Evolutionary conservation across 2,888 invertebrate species (phyloP), one percentile per base, ranked within the genome.

Genomic region (Drosophila basisetae): DNA sequence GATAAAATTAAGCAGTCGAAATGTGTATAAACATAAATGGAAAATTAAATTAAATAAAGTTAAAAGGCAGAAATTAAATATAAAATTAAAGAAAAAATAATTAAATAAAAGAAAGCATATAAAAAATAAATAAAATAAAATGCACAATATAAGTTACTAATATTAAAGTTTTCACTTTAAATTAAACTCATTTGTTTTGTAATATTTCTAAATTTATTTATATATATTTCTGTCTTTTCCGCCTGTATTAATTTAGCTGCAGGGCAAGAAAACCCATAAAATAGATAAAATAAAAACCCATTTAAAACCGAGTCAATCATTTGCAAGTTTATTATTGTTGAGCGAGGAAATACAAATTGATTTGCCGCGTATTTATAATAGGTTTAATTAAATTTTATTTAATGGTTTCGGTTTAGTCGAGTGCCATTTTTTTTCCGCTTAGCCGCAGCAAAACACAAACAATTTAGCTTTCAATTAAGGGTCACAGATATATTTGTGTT

Each of bases 401-500:
- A 75, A 69, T 50, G 31, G 18, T 28, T 41, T 18, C 49, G 55
- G 47, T 41, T 60, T 31, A n/a, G 18, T n/a, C 33, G 39, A 39
- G 33, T 59, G 28, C 37, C 39, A 47, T 28, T 28, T 53, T n/a
- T 16, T 47, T 33, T 35, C 37, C 60, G 35, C 59, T 54, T 47
- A 10, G 28, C 43, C 70, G 16, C 60, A 62, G 39, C 73, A 53
- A 53, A 47, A 58, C 54, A 39, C 72, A 66, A 62, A 61, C 81
- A 77, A 81, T 83, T 83, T 73, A 88, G 83, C 73, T 68, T 90
- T 85, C 90, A 85, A 85, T 90, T 87, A 88, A 70, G 59, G 30
- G 68, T 77, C 71, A 47, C 70, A 5, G 56, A 37, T 63, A 54
- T 71, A 47, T 73, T 16, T 69, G 68, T 77, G 72, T 77, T 78